Evolutionary conservation across 2,888 invertebrate genomes (phyloP).

Genomic region (Zygogramma bicolorata): DNA sequence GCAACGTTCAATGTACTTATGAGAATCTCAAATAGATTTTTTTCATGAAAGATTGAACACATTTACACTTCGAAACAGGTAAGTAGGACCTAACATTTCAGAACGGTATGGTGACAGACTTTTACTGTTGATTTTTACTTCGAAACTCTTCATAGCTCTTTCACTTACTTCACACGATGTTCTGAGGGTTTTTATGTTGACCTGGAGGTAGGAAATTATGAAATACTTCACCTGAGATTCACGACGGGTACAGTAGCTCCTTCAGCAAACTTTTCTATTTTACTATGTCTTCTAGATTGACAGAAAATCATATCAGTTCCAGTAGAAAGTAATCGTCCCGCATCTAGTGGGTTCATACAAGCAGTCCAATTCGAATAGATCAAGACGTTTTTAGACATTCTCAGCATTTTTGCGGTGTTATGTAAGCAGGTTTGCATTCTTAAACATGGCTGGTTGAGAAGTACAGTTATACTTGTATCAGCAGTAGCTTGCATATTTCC

Average conservation of each 20-base stretch:
- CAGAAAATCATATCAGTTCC: conserved; percentile 33
- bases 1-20: too few relatives aligned
- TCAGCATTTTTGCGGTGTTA: conserved; percentile 22
- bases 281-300: conserved; percentile 25
- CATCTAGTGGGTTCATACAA: conserved; percentile 17
- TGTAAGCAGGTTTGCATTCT: conserved; percentile 26
- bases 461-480: conserved; percentile 21
- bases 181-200: too few relatives aligned
- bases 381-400: conserved; percentile 22
- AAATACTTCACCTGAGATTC: conserved; percentile 24
- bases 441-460: conserved; percentile 28
- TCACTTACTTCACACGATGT: too few relatives aligned
- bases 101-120: too few relatives aligned
- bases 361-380: conserved; percentile 26
- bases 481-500: not conserved
- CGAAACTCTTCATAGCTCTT: too few relatives aligned
- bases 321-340: conserved; percentile 24
- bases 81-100: too few relatives aligned
- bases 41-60: too few relatives aligned
- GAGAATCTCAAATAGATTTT: too few relatives aligned
- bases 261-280: conserved; percentile 26
- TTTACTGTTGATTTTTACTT: too few relatives aligned
- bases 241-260: conserved; percentile 31
- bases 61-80: too few relatives aligned
- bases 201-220: too few relatives aligned